A percentile compares a stretch with the other conserved stretches of the same genome.
Conservation (phyloP, 2,113 vertebrate species). For the Shinisaurus crocodilurus region DNA sequence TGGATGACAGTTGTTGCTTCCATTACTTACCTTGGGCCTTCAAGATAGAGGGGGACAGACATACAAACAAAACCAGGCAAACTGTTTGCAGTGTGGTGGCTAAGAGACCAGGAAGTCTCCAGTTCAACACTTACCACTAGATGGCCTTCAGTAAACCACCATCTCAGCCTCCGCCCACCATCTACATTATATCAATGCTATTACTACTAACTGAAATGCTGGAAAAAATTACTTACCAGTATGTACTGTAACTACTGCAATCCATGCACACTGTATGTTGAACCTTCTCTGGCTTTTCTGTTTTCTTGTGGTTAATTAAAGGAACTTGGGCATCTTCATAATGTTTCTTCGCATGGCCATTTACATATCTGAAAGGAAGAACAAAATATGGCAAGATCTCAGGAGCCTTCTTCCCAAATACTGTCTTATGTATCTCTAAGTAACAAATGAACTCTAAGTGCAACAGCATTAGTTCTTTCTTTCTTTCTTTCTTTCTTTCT, state of each 20-base stretch:
- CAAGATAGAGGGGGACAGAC: neutral
- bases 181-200: neutral
- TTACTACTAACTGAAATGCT: neutral
- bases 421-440: too few relatives aligned
- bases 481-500: too few relatives aligned
- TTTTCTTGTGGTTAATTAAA: constrained; percentile 83
- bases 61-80: neutral
- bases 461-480: neutral
- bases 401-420: neutral
- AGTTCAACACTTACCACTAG: neutral
- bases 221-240: constrained; percentile 85
- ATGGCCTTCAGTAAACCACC: neutral
- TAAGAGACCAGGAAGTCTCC: neutral
- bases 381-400: neutral
- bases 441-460: too few relatives aligned
- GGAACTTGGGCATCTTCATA: constrained; percentile 90
- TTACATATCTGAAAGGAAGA: constrained; percentile 89
- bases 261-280: constrained; percentile 97
- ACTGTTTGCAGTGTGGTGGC: neutral
- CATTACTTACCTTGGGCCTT: neutral
- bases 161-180: too few relatives aligned
- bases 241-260: constrained; percentile 96
- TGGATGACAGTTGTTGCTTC: neutral
- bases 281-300: constrained; percentile 87
- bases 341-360: constrained; percentile 98